phyloP scores from a whole-genome alignment of 2,797 vertebrate species.

The Parotocinclus haroldoi region DNA sequence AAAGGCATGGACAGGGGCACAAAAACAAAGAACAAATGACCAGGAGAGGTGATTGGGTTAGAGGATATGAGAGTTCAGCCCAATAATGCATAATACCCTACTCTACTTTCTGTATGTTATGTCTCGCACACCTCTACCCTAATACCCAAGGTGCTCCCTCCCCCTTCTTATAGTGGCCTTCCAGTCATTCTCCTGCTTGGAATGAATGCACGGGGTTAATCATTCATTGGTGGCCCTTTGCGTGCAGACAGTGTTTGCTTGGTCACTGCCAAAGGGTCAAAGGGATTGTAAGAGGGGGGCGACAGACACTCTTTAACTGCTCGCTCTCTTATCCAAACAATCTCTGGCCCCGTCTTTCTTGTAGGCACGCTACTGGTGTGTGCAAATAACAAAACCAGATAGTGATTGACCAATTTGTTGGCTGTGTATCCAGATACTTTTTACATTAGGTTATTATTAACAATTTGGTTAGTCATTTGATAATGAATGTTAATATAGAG shows the following conservation, averaged over 20 bases:
- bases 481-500: neutral
- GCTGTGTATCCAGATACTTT: neutral
- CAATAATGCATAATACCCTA: slow-evolving; percentile 58
- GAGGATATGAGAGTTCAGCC: slow-evolving; percentile 54
- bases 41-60: slow-evolving; percentile 48
- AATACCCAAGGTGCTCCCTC: slow-evolving; percentile 34
- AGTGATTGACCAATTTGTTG: neutral
- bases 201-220: slow-evolving; percentile 66
- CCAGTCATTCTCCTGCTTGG: slow-evolving; percentile 41
- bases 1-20: slow-evolving; percentile 1
- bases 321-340: slow-evolving; percentile 74
- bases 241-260: slow-evolving; percentile 82
- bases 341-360: slow-evolving; percentile 49
- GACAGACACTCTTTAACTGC: slow-evolving; percentile 34
- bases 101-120: too few species aligned
- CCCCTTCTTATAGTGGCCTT: slow-evolving; percentile 45
- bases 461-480: neutral
- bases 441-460: too few species aligned
- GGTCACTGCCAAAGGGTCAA: slow-evolving; percentile 70
- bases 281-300: slow-evolving; percentile 62
- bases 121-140: slow-evolving; percentile 4
- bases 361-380: slow-evolving; percentile 58
- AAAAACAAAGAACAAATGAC: slow-evolving; percentile 26
- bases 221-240: slow-evolving; percentile 68
- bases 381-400: slow-evolving; percentile 43